A percentile compares a stretch with the other conserved stretches of the same genome.
These are phyloP conservation scores for Lottia scabra DNA, from an alignment of 2,888 invertebrate genomes.

Conservation along the genomic window DNA sequence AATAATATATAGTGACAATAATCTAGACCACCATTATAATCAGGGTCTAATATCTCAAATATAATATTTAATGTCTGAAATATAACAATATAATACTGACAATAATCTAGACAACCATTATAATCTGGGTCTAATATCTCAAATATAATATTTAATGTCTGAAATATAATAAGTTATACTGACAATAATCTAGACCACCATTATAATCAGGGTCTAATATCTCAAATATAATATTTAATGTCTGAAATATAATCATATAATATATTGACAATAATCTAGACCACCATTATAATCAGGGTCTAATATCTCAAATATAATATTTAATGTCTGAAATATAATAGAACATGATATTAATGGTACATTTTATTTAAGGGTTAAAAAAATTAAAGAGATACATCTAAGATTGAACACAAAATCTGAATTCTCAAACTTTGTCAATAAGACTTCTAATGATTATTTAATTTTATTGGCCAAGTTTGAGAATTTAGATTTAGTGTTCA, in stretches of 20 bases:
- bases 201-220: slow-evolving; percentile 56
- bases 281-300: background rate
- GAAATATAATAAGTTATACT: slow-evolving; percentile 45
- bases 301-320: background rate
- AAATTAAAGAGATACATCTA: too few species aligned
- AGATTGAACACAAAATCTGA: too few species aligned
- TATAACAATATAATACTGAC: background rate
- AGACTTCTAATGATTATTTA: too few species aligned
- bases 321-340: background rate
- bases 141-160: background rate
- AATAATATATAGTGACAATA: too few species aligned
- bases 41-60: too few species aligned
- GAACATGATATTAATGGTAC: too few species aligned
- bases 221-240: slow-evolving; percentile 60
- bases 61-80: too few species aligned
- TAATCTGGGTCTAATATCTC: background rate
- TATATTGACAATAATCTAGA: background rate
- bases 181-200: slow-evolving; percentile 58
- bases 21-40: too few species aligned
- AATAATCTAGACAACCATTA: background rate
- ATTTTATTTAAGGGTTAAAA: too few species aligned
- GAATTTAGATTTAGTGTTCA: background rate
- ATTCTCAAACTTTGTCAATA: too few species aligned
- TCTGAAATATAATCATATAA: slow-evolving; percentile 38
- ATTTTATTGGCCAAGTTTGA: too few species aligned